Evolutionary conservation across 2,113 vertebrate species (phyloP).

Genomic region (Grammomys surdaster): DNA sequence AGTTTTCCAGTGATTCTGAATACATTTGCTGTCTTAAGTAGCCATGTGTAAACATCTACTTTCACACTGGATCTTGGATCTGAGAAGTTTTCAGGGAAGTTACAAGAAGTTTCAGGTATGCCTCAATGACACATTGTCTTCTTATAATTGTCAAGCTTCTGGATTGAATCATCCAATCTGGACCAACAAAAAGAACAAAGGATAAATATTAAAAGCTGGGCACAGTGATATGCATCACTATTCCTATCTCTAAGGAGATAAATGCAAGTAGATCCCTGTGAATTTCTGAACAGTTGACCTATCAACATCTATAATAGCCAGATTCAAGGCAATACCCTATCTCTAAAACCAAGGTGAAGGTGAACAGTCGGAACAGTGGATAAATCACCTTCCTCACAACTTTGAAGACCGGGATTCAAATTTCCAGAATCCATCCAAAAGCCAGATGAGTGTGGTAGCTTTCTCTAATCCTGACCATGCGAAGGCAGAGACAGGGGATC

Average conservation of each 20-base stretch:
- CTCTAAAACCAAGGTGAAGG: background rate
- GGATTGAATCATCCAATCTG: background rate
- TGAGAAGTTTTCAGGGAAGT: background rate
- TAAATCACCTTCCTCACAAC: background rate
- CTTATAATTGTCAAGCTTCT: too few species aligned
- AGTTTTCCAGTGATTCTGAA: background rate
- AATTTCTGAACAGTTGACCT: background rate
- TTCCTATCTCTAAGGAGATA: background rate
- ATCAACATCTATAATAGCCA: background rate
- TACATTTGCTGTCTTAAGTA: background rate
- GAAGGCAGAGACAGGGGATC: background rate
- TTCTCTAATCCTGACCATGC: background rate
- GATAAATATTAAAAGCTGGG: background rate
- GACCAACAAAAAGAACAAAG: background rate
- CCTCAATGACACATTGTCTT: background rate
- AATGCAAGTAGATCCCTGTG: background rate
- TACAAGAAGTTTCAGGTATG: background rate
- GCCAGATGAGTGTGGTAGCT: background rate
- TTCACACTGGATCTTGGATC: background rate
- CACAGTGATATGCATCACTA: background rate
- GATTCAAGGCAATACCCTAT: background rate
- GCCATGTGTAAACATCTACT: rapidly evolving
- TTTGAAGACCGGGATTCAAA: background rate
- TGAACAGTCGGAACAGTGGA: background rate
- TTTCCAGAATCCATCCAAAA: background rate